Evolutionary conservation across 2,797 vertebrate genomes (phyloP).

Genomic region (Manis pentadactyla): DNA sequence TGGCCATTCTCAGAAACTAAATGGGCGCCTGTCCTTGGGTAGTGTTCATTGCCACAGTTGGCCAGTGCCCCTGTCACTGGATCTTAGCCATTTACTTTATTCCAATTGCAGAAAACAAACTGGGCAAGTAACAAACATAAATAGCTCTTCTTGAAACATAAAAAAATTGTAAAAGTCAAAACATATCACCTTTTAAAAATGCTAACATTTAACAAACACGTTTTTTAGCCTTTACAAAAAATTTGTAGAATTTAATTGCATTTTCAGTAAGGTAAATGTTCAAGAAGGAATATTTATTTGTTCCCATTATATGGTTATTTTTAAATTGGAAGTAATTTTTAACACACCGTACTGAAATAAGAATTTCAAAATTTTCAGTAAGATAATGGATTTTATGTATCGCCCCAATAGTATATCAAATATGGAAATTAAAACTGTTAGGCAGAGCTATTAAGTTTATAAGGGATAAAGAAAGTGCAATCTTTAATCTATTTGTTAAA

Average conservation of each 20-base stretch:
- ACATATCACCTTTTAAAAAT: not conserved
- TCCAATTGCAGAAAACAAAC: not conserved
- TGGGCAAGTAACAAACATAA: not conserved
- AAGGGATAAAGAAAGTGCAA: not conserved
- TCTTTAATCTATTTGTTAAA: not conserved
- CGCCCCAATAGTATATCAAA: not conserved
- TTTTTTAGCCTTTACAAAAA: not conserved
- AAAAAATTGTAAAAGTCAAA: not conserved
- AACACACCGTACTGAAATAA: not conserved
- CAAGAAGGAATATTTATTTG: not conserved
- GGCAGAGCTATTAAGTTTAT: not conserved
- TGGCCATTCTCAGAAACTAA: not conserved
- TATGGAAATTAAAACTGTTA: not conserved
- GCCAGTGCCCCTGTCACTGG: not conserved
- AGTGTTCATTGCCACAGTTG: not conserved
- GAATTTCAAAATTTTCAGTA: not conserved
- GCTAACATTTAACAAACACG: not conserved
- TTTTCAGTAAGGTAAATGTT: not conserved
- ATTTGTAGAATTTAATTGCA: constrained; percentile 8
- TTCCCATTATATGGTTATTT: not conserved
- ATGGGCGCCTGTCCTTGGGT: not conserved
- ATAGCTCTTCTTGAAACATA: not conserved
- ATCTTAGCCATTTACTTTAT: not conserved
- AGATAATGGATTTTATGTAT: not conserved
- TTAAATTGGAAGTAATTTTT: not conserved